Evolutionary conservation across 1,140 invertebrate species (phyloP), one percentile per base, ranked within the genome.

Genomic region (Mesaphorura yosii): DNA sequence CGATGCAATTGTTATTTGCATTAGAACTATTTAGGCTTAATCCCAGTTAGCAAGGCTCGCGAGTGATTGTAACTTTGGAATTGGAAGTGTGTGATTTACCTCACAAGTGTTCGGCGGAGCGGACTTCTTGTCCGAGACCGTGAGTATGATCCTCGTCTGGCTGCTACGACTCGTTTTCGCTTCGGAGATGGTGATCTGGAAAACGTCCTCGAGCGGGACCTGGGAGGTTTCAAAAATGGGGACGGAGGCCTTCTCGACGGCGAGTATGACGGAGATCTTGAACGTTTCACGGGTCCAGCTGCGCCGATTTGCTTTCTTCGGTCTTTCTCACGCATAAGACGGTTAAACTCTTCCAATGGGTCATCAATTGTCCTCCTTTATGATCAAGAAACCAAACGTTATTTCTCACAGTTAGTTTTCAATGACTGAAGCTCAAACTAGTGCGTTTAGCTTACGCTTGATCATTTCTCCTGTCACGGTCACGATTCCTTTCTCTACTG

Each of bases 291-390:
- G 51, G 22, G 50, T 49, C 10, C 48, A 22, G 26, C 56, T 58
- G 25, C 59, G 48, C 10, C 53, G 51, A 31, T 50, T 45, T 56
- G 31, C 45, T 57, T 80, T 77, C 31, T 78, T 70, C 66, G 81
- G 80, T 88, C 84, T 70, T 87, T 88, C 67, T 90, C 86, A 53
- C 81, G 74, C 55, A 90, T 74, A 70, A 89, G 84, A 57, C 84
- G 73, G 66, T 88, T 81, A 68, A 90, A 91, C 44, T 83, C 84
- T 66, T 86, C 84, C 58, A 89, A 66, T 10, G 84, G 83, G 69
- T 89, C 85, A 64, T 86, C 81, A 46, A 83, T 82, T n/a, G 78
- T 73, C 22, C 80, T 82, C 61, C 38, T n/a, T n/a, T 70, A 65
- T 53, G 48, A 51, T 48, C 3, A 31, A 42, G 3, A 27, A 27